Evolutionary conservation across 2,797 vertebrate species (phyloP), one percentile per base, ranked within the genome.

Genomic region (Manis crassicaudata): DNA sequence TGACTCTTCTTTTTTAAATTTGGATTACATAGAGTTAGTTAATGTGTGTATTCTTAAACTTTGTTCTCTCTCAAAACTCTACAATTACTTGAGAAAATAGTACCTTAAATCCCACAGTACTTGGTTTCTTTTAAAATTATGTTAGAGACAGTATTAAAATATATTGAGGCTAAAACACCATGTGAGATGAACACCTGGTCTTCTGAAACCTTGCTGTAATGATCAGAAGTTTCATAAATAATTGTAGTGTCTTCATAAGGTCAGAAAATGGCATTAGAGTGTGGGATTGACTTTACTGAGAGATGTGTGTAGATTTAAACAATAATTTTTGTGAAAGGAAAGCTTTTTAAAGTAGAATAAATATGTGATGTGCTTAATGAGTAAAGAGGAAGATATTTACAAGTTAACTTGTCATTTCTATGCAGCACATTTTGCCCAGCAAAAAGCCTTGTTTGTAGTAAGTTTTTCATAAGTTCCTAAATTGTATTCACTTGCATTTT

Each of bases 51-150:
- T 79, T 96, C 35, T 84, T 96, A 87, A 89, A 58, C 25, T 93
- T 82, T 76, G 11, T 90, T 93, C 12, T 92, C 37, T 91, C 12
- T 96, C 76, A 88, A 18, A 50, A 79, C 29, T 73, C 1, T 94
- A 75, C 17, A 88, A 2, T 92, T 92, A 83, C 29, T 88, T 90
- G 27, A n/a, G 14, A 56, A 82, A 84, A 37, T 56, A 60, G 8
- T 92, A 76, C 95, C 54, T 85, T 85, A 25, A 91, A 93, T 68
- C 6, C 29, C 21, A 60, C 86, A 95, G 14, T 93, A 92, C 81
- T 88, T 92, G 37, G 9, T 96, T 80, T 97, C 79, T 85, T 94
- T 80, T 87, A 25, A 96, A 89, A 92, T 89, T 10, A 82, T 86
- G n/a, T 40, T 89, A 54, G 50, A 70, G 27, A 85, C 14, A 70